Evolutionary conservation across 2,113 vertebrate species (phyloP), one percentile per base, ranked within the genome.

Genomic region (Rhizomys pruinosus): DNA sequence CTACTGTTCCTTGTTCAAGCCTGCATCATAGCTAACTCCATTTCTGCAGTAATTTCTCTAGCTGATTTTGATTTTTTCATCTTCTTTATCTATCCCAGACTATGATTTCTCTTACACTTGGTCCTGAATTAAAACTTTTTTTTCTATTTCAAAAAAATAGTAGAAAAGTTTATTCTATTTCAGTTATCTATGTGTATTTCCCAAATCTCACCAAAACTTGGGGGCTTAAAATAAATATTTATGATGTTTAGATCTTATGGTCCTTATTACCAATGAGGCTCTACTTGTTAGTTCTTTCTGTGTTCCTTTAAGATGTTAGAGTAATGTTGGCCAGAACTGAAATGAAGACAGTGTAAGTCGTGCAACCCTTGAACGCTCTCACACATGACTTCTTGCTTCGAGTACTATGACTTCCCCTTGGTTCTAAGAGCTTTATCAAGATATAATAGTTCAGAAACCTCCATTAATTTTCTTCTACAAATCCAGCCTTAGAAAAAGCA

Each of bases 121-220:
- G 9, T 68, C 13, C 69, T 79, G 27, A 59, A 91, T 89, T 69
- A 52, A 74, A 93, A 71, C 68, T 11, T 88, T 61, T 85, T n/a
- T n/a, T n/a, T n/a, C n/a, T n/a, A n/a, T n/a, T n/a, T n/a, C n/a
- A n/a, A n/a, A n/a, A n/a, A n/a, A n/a, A n/a, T n/a, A n/a, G n/a
- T n/a, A n/a, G n/a, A n/a, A n/a, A 66, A 39, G 23, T 44, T 1
- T 1, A 55, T 37, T 19, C 1, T 77, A 59, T 55, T 80, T 61
- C 2, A 68, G 13, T 80, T 77, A 16, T n/a, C 7, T 64, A 32
- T 16, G 73, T 3, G 3, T 79, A 0, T 44, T 3, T 89, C 68
- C 42, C 57, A 91, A 85, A 89, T 7, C 13, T 57, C 17, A 32
- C 27, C 2, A 34, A 44, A 93, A 44, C 12, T 66, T 74, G 84